phyloP scores from a whole-genome alignment of 1,140 invertebrate species.

The Reticulitermes speratus region DNA sequence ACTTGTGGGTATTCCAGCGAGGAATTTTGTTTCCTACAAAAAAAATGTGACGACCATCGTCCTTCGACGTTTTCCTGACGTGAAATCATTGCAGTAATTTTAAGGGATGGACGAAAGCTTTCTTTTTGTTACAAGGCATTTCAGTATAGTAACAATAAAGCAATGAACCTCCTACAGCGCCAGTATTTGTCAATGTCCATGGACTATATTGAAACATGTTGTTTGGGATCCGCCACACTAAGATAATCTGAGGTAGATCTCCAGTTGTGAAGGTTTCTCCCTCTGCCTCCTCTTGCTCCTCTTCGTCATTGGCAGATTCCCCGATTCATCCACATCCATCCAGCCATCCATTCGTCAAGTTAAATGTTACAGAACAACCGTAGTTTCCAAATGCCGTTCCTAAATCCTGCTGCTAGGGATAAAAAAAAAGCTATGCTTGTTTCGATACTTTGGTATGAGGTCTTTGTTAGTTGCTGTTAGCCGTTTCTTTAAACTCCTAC shows the following conservation, averaged over 20 bases:
- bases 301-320: neutral
- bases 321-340: neutral
- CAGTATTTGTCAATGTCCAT: neutral
- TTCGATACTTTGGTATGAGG: neutral
- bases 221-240: neutral
- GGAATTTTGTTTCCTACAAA: neutral
- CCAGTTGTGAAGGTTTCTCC: neutral
- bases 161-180: neutral
- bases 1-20: neutral
- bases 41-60: neutral
- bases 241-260: slow-evolving; percentile 11
- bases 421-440: neutral
- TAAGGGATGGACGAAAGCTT: neutral
- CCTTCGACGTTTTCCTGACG: neutral
- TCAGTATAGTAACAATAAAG: neutral
- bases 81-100: slow-evolving; percentile 17
- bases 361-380: neutral
- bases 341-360: neutral
- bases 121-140: neutral
- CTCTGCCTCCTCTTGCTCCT: neutral
- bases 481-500: too few species aligned
- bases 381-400: neutral
- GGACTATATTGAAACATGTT: slow-evolving; percentile 11
- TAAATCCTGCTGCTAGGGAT: neutral
- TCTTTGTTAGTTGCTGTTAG: neutral